These are phyloP conservation scores for Vespertilio murinus DNA, from an alignment of 2,797 vertebrate species.

Conservation along the genomic window DNA sequence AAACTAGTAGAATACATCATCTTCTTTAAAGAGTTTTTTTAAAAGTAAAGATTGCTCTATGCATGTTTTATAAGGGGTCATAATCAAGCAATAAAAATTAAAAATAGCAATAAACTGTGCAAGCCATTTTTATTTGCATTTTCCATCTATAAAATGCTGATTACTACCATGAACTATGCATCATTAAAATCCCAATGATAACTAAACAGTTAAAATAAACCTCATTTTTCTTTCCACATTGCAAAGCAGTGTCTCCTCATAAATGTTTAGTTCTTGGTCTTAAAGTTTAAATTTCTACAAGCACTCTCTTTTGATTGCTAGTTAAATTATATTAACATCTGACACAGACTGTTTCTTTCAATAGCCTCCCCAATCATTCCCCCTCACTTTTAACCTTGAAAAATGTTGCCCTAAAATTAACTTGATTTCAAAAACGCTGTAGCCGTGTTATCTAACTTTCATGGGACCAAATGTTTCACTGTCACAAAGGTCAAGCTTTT, in stretches of 20 bases:
- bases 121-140: constrained; percentile 15
- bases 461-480: not conserved
- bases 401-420: constrained; percentile 29
- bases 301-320: constrained; percentile 35
- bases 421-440: constrained; percentile 1
- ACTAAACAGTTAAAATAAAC: constrained; percentile 46
- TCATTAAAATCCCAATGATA: constrained; percentile 49
- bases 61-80: not conserved
- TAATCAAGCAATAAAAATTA: constrained; percentile 24
- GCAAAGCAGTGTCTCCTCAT: not conserved
- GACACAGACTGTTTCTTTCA: constrained; percentile 19
- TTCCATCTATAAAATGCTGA: not conserved
- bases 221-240: not conserved
- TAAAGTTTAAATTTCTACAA: constrained; percentile 55
- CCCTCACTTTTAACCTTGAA: constrained; percentile 20
- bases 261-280: constrained; percentile 42
- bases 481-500: not conserved
- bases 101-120: not conserved
- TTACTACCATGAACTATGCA: not conserved
- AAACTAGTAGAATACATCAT: not conserved
- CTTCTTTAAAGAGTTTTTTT: not conserved
- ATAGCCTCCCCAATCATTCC: constrained; percentile 2
- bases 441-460: not conserved
- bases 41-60: not conserved
- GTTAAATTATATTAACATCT: constrained; percentile 48